phyloP scores from a whole-genome alignment of 2,797 vertebrate species.

The Melanotaenia nigrans region DNA sequence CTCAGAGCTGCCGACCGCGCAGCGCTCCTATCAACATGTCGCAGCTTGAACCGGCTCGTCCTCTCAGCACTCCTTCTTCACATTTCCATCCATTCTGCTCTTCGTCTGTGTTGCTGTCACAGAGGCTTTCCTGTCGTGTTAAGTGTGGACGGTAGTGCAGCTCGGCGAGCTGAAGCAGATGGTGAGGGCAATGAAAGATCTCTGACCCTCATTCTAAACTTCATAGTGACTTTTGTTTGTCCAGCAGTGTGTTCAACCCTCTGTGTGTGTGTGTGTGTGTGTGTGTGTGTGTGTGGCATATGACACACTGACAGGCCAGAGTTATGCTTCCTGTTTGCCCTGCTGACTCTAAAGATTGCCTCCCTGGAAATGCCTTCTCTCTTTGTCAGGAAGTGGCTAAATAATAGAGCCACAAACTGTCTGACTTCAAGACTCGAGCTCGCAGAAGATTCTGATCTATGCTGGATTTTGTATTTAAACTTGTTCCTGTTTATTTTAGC shows the following conservation, averaged over 20 bases:
- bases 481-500: not conserved
- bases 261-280: constrained; percentile 12
- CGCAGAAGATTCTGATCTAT: not conserved
- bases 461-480: constrained; percentile 3
- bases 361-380: constrained; percentile 52
- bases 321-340: constrained; percentile 68
- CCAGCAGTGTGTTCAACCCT: constrained; percentile 14
- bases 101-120: constrained; percentile 11
- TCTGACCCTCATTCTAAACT: constrained; percentile 62
- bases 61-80: constrained; percentile 45
- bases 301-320: constrained; percentile 56
- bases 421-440: not conserved
- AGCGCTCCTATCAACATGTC: constrained; percentile 62
- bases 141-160: constrained; percentile 9
- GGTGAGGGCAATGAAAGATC: constrained; percentile 48
- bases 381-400: constrained; percentile 54
- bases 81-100: constrained; percentile 40
- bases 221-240: constrained; percentile 36
- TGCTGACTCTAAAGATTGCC: constrained; percentile 40
- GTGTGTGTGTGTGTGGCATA: constrained; percentile 9
- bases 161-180: constrained; percentile 58
- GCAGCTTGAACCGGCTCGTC: constrained; percentile 66
- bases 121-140: constrained; percentile 6
- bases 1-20: constrained; percentile 20
- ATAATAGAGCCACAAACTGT: constrained; percentile 23